Evolutionary conservation across 35 echinoderm and acorn worm species (phyloP).

Genomic region (Lytechinus pictus): DNA sequence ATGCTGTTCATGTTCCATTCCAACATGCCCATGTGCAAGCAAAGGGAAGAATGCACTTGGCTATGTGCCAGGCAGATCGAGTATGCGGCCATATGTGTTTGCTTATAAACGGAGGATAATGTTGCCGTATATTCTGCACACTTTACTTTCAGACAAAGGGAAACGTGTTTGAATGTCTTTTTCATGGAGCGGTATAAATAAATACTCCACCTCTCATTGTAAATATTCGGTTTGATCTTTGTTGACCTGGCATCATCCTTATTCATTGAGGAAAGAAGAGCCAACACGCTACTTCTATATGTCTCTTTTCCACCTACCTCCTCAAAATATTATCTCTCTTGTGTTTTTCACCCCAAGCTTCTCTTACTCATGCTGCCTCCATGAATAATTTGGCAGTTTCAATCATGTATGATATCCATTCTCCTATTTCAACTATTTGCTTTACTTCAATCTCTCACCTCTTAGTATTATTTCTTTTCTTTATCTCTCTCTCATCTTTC

Average conservation of each 20-base stretch:
- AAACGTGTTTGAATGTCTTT: background rate
- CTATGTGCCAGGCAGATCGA: background rate
- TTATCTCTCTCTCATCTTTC: no score
- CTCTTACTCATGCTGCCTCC: no score
- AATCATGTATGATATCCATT: no score
- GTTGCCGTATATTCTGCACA: background rate
- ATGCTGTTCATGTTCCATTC: background rate
- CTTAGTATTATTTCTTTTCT: no score
- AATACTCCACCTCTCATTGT: background rate
- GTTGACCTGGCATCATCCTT: background rate
- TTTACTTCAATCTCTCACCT: no score
- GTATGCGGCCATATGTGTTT: background rate
- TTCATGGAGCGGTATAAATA: background rate
- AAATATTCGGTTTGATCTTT: background rate
- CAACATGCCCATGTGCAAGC: background rate
- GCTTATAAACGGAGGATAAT: background rate
- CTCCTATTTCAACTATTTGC: no score
- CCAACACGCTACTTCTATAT: background rate
- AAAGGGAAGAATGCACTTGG: background rate
- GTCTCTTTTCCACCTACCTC: background rate
- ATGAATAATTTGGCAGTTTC: no score
- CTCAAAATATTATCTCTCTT: background rate
- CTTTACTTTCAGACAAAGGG: background rate
- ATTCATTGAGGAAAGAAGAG: background rate
- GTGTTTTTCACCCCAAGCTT: background rate